Evolutionary conservation across 2,888 invertebrate genomes (phyloP).

Genomic region (Trachelus troglodyta): DNA sequence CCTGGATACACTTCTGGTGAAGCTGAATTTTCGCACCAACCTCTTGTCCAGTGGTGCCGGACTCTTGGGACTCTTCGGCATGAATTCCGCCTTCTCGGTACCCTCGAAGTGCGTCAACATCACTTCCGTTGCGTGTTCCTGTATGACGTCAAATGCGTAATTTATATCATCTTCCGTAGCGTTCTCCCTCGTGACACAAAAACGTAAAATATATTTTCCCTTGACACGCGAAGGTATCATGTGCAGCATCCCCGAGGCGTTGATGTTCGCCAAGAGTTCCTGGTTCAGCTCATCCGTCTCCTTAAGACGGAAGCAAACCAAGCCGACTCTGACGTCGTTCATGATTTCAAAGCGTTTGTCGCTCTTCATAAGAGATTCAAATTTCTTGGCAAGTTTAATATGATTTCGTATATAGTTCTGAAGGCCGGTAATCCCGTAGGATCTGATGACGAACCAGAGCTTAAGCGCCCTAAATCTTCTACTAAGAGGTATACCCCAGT

Average conservation of each 20-base stretch:
- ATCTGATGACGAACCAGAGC: conserved; percentile 87
- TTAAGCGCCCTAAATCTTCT: conserved; percentile 87
- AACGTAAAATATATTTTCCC: conserved; percentile 80
- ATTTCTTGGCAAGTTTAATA: conserved; percentile 79
- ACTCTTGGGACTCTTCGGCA: conserved; percentile 61
- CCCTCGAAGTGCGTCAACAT: conserved; percentile 63
- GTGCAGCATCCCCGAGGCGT: conserved; percentile 85
- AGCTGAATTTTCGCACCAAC: conserved; percentile 70
- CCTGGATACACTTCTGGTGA: conserved; percentile 70
- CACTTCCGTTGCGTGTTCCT: conserved; percentile 72
- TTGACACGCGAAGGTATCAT: conserved; percentile 87
- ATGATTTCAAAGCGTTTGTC: conserved; percentile 82
- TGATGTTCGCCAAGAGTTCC: conserved; percentile 80
- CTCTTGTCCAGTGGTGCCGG: conserved; percentile 68
- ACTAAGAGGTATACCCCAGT: conserved; percentile 90
- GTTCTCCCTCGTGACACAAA: conserved; percentile 84
- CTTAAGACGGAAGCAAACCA: conserved; percentile 82
- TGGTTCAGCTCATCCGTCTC: conserved; percentile 81
- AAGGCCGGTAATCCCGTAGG: conserved; percentile 85
- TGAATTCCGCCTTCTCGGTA: conserved; percentile 62
- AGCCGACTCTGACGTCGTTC: conserved; percentile 80
- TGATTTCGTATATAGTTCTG: conserved; percentile 87
- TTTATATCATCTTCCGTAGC: conserved; percentile 80
- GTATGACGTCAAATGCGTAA: conserved; percentile 74
- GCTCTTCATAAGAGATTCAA: conserved; percentile 75